phyloP scores from a whole-genome alignment of 2,888 invertebrate species.

The Rhagonycha fulva region DNA sequence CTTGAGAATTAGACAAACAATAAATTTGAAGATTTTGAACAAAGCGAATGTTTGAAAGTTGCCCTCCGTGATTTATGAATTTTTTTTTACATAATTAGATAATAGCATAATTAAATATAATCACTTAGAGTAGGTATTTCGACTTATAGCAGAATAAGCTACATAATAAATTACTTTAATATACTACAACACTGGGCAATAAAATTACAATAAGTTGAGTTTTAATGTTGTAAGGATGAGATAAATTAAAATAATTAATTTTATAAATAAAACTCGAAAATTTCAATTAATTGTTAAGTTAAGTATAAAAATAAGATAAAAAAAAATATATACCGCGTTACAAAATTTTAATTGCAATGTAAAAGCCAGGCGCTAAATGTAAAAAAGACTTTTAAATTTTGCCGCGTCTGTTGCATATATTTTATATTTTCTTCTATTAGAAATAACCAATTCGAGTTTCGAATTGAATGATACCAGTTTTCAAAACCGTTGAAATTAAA shows the following conservation, averaged over 20 bases:
- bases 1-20: no score
- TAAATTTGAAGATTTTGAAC: background rate
- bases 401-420: no score
- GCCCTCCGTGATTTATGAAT: background rate
- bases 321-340: background rate
- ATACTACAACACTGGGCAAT: background rate
- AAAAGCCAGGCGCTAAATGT: background rate
- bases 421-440: background rate
- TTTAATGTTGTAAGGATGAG: background rate
- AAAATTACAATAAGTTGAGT: background rate
- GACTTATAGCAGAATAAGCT: background rate
- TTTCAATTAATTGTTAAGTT: background rate
- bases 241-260: background rate
- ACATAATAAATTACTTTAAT: background rate
- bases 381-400: constrained; percentile 31
- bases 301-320: background rate
- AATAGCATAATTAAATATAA: background rate
- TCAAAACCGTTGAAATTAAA: constrained; percentile 38
- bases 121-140: background rate
- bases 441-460: constrained; percentile 15
- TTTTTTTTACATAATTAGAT: background rate
- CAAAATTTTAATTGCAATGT: background rate
- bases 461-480: constrained; percentile 35
- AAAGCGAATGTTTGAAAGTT: background rate
- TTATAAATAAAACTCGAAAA: background rate